Evolutionary conservation across 2,113 vertebrate genomes (phyloP), one percentile per base, ranked within the genome.

Genomic region (Hippocampus mohnikei): DNA sequence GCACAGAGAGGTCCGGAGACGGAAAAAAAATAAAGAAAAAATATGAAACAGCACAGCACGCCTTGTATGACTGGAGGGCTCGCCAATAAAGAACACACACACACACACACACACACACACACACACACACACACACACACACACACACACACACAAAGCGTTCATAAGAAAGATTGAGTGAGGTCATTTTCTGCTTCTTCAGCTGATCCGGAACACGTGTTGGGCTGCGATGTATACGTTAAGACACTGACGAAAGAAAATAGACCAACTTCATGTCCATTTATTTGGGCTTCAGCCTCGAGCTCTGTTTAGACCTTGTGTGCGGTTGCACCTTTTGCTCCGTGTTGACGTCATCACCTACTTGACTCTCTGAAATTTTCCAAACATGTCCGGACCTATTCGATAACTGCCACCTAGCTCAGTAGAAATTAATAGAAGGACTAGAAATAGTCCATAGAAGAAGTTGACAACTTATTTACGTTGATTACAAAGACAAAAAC

Each of bases 161-260:
- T 8, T 80, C 83, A 70, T 63, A 76, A 74, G 74, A 88, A 89
- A 75, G 50, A 69, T 67, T 69, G 65, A 41, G 33, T 70, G 73
- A 79, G 73, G 77, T 83, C 71, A 87, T 88, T 90, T 90, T 90
- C 83, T 88, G 81, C 82, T 77, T 85, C 85, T 85, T 80, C 70
- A 83, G 74, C 81, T 89, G 90, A 91, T 92, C 85, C 86, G 78
- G 71, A 90, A 88, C 90, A 91, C 86, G 87, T 91, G 91, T 90
- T 84, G 52, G 23, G 83, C 62, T 78, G 81, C 85, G 80, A 88
- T 85, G 86, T 90, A 88, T 85, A 77, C 83, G 74, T 77, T 84
- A 85, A 53, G 78, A 82, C 76, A 62, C 66, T 21, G 80, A 80
- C 83, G 82, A 90, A 90, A 78, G 72, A 86, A 91, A 91, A 91